Base-by-base conservation (phyloP, 2,113 vertebrate genomes). In the Cheilinus undulatus region DNA sequence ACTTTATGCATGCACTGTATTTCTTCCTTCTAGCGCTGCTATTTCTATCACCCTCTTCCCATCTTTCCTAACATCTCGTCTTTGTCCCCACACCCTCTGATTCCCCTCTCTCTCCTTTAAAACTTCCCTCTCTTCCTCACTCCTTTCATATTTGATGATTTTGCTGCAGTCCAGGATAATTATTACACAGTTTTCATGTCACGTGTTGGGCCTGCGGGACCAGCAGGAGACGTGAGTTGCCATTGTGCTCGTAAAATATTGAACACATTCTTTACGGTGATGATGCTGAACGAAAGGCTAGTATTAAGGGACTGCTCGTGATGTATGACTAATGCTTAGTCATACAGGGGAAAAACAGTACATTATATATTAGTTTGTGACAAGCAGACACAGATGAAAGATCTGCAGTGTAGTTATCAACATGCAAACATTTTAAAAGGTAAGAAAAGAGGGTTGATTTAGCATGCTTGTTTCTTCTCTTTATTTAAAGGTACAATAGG, bases 141-240 rank as follows among this genome's bases (percentile, higher is more conserved):
- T 49, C 45, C 19, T 61, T 91, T 69, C 81, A 90, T 90, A 88
- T 87, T 92, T 91, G 19, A 89, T 87, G 83, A 82, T 42, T 67
- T 76, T 42, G 22, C 61, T 46, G 40, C 42, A 2, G 32, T 71
- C 62, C 77, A 24, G 66, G 69, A 69, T 88, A 86, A 84, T 88
- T 71, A 87, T 88, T 72, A 83, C 50, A 64, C 68, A 53, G 69
- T 73, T 57, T 61, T 60, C 45, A 61, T 71, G 69, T 89, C 86
- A 84, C 36, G 56, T 63, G 69, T 46, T 14, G 32, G 22, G 36
- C 80, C 78, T 5, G 3, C 14, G 76, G 78, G 73, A 67, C 19
- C 19, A 17, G 60, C 34, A 20, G 69, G 57, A 73, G 77, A 80
- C 46, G 64, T 72, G 76, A 28, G 49, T 78, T 74, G 71, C 49